Evolutionary conservation across 2,888 invertebrate species (phyloP).

Genomic region (Tipula unca): DNA sequence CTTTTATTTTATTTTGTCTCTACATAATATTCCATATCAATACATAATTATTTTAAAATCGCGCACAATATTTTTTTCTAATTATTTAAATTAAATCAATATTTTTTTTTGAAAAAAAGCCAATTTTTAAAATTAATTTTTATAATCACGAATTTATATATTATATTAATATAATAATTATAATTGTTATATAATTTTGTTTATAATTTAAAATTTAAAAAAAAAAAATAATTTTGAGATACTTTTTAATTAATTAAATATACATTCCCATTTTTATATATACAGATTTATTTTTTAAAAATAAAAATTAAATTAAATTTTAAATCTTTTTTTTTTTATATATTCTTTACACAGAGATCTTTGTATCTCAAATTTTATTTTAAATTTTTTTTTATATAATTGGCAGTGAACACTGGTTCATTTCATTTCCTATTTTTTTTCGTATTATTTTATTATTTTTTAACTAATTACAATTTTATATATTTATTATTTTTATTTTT

Average conservation of each 20-base stretch:
- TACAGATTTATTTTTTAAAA: not conserved
- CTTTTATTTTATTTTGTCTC: not conserved
- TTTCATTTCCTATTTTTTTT: constrained; percentile 27
- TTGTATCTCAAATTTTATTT: not conserved
- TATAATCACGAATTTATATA: not conserved
- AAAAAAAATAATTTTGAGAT: not conserved
- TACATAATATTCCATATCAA: not conserved
- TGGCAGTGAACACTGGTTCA: constrained; percentile 32
- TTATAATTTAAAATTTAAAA: not conserved
- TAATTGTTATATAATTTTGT: not conserved
- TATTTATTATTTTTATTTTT: not conserved
- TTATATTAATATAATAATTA: not conserved
- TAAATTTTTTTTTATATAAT: constrained; percentile 20
- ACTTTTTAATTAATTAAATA: not conserved
- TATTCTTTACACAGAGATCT: constrained; percentile 14
- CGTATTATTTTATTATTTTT: not conserved
- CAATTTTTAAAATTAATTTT: not conserved
- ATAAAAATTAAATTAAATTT: not conserved
- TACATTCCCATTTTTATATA: not conserved
- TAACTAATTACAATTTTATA: constrained; percentile 1
- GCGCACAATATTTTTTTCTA: not conserved
- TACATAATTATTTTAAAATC: not conserved
- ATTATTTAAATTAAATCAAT: not conserved
- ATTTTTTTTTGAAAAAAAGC: not conserved
- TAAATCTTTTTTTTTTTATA: not conserved